Evolutionary conservation across 2,797 vertebrate species (phyloP).

Genomic region (Triplophysa bombifrons): DNA sequence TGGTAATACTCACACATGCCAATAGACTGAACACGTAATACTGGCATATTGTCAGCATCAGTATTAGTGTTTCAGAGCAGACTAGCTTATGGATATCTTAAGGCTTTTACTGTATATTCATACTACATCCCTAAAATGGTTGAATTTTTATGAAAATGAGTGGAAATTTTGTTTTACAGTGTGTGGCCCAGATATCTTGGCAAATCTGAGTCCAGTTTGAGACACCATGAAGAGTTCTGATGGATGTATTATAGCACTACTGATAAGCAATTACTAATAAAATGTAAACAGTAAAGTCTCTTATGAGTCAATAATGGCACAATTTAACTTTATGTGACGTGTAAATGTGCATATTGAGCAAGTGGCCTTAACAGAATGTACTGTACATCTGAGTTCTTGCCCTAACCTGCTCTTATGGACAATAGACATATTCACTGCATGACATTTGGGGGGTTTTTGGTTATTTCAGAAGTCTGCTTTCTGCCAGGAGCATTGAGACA

Average conservation of each 20-base stretch:
- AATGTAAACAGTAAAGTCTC: background rate
- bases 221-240: background rate
- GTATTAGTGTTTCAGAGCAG: too few relatives aligned
- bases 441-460: slow-evolving; percentile 57
- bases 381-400: slow-evolving; percentile 42
- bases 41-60: too few relatives aligned
- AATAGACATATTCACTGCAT: slow-evolving; percentile 58
- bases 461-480: slow-evolving; percentile 55
- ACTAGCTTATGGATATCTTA: too few relatives aligned
- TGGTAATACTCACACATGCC: too few relatives aligned
- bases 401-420: slow-evolving; percentile 52
- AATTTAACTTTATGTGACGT: background rate
- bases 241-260: background rate
- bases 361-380: slow-evolving; percentile 38
- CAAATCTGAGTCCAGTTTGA: background rate
- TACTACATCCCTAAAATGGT: too few relatives aligned
- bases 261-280: background rate
- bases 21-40: too few relatives aligned
- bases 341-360: slow-evolving; percentile 22
- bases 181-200: background rate
- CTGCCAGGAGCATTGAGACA: slow-evolving; percentile 54
- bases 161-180: too few relatives aligned
- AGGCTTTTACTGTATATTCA: too few relatives aligned
- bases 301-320: too few relatives aligned
- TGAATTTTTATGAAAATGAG: too few relatives aligned